A percentile compares a stretch with the other conserved stretches of the same genome.
These are phyloP conservation scores for Lathamus discolor DNA, from an alignment of 2,113 vertebrate species.

Conservation along the genomic window DNA sequence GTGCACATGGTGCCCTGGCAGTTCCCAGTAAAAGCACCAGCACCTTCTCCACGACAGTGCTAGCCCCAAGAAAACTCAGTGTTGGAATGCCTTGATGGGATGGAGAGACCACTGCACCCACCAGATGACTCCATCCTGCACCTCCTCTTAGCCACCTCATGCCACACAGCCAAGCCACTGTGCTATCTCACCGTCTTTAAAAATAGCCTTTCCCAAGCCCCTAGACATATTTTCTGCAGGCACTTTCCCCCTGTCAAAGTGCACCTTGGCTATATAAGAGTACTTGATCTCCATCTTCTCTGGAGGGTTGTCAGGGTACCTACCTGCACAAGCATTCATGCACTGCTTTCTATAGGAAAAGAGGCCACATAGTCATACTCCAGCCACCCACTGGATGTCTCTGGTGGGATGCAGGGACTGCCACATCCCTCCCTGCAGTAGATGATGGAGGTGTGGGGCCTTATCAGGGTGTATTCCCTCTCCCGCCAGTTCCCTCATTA, in stretches of 20 bases:
- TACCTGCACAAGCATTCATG: neutral
- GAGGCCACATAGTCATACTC: neutral
- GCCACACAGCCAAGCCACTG: neutral
- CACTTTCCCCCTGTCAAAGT: neutral
- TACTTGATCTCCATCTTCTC: neutral
- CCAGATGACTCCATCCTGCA: neutral
- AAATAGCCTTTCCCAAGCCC: neutral
- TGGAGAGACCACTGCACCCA: neutral
- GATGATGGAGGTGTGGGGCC: neutral
- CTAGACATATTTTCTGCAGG: neutral
- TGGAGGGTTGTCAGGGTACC: neutral
- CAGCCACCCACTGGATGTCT: constrained; percentile 10
- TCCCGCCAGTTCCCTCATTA: neutral
- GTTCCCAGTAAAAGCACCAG: neutral
- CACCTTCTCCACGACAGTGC: neutral
- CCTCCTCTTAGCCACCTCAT: accelerated
- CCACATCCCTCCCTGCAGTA: neutral
- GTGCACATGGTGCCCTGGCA: neutral
- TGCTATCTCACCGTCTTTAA: neutral
- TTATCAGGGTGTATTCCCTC: neutral
- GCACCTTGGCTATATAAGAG: neutral
- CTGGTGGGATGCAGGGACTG: neutral
- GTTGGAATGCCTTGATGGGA: neutral
- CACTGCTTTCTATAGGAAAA: neutral
- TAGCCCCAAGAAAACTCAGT: neutral